phyloP scores from a whole-genome alignment of 1,140 invertebrate species.

The Amphibalanus amphitrite region DNA sequence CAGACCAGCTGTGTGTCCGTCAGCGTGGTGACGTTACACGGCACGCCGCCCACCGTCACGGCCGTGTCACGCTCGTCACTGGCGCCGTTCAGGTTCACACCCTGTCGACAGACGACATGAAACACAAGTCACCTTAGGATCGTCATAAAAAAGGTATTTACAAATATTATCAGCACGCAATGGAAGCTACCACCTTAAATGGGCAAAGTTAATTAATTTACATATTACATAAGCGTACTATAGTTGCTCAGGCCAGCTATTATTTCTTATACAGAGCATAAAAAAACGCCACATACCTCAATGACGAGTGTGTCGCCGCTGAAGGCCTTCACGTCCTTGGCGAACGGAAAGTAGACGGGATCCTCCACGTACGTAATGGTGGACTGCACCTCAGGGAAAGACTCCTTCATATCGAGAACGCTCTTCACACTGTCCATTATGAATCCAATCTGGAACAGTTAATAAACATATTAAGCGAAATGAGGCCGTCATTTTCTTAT shows the following conservation, averaged over 20 bases:
- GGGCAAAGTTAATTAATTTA: too few species aligned
- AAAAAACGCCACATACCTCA: constrained; percentile 40
- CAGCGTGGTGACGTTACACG: constrained; percentile 83
- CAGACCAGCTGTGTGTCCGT: constrained; percentile 75
- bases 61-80: constrained; percentile 82
- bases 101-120: constrained; percentile 25
- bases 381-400: constrained; percentile 56
- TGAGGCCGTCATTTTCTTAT: too few species aligned
- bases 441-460: constrained; percentile 48
- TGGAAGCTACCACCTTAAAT: too few species aligned
- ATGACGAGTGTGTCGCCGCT: constrained; percentile 91
- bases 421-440: constrained; percentile 87
- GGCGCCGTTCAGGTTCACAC: constrained; percentile 74
- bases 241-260: too few species aligned
- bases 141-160: too few species aligned
- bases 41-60: constrained; percentile 72
- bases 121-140: too few species aligned
- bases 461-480: background rate
- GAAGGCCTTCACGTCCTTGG: constrained; percentile 56
- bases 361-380: constrained; percentile 81
- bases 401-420: constrained; percentile 70
- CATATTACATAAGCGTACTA: too few species aligned
- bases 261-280: too few species aligned
- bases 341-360: constrained; percentile 67
- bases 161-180: too few species aligned